Evolutionary conservation across 1,140 invertebrate genomes (phyloP), one percentile per base, ranked within the genome.

Genomic region (Tenebrio molitor): DNA sequence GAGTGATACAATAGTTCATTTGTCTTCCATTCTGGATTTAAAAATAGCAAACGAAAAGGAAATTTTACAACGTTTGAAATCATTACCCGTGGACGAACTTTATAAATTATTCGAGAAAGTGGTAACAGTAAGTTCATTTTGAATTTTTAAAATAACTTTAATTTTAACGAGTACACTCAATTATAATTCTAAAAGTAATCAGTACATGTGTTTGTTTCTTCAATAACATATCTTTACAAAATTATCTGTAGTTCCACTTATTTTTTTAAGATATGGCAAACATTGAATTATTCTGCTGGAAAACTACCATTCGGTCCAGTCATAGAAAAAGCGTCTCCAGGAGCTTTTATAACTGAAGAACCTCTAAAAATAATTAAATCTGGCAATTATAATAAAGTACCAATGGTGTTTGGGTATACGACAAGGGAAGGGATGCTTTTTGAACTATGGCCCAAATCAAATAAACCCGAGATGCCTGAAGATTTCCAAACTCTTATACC

Each of bases 31-130:
- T n/a, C n/a, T n/a, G n/a, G n/a, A n/a, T n/a, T 29, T 29, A 29
- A 29, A 29, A 29, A 4, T 29, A 29, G 23, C 8, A 3, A 74
- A 69, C 15, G 73, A 78, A 41, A 74, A 70, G 41, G 70, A 74
- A 69, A 39, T 74, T 36, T 25, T 78, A n/a, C 29, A 75, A 19
- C 21, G 41, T 41, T 63, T 79, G 0, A 69, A 50, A 42, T 36
- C 77, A 25, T 76, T 80, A 41, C 76, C 81, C 0, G 78, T 77
- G 2, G 81, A 83, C 8, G 83, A 85, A 74, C 72, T 84, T 4
- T 44, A 80, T 41, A 73, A 62, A 36, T 19, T 67, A 1, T 12
- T 1, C 23, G 15, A 14, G 34, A 42, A 21, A 21, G 19, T n/a
- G n/a, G n/a, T n/a, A n/a, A n/a, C n/a, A n/a, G n/a, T n/a, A n/a